These are phyloP conservation scores for Zaprionus vittiger DNA, from an alignment of 1,140 invertebrate genomes.

Conservation along the genomic window DNA sequence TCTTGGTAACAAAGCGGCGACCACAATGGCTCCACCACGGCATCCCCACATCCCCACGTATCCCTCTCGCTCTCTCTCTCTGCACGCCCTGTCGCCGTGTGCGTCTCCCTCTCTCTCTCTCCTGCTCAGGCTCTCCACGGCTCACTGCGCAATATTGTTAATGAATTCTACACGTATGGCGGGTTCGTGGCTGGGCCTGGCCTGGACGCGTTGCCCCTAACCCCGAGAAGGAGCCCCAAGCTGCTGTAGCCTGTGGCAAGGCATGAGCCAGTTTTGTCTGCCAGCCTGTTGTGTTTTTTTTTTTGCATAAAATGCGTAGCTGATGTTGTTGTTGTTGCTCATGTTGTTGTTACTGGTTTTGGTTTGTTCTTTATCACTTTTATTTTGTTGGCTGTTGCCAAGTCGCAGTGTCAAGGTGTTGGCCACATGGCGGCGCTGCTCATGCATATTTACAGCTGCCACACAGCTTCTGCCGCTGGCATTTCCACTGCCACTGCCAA, in stretches of 20 bases:
- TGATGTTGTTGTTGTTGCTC: constrained; percentile 7
- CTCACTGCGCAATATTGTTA: constrained; percentile 70
- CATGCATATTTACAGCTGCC: constrained; percentile 60
- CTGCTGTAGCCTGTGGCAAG: constrained; percentile 24
- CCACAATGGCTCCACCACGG: constrained; percentile 17
- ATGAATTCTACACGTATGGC: constrained; percentile 75
- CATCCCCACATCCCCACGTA: background rate
- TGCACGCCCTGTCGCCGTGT: background rate
- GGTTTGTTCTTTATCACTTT: constrained; percentile 33
- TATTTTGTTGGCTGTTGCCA: constrained; percentile 56
- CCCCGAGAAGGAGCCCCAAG: background rate
- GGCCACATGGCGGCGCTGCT: constrained; percentile 65
- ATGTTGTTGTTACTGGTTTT: background rate
- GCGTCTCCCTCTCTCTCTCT: background rate
- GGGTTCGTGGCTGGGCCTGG: constrained; percentile 18
- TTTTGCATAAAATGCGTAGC: constrained; percentile 66
- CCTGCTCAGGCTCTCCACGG: constrained; percentile 14
- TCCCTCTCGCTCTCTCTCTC: no score
- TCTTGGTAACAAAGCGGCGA: constrained; percentile 60
- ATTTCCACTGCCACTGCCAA: background rate
- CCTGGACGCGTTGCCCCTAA: constrained; percentile 20
- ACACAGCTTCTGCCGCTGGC: constrained; percentile 16
- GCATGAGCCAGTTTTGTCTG: constrained; percentile 63
- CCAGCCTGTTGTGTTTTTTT: constrained; percentile 31
- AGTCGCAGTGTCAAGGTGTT: constrained; percentile 71